A percentile compares a stretch with the other conserved stretches of the same genome.
These are phyloP conservation scores for Andrena dorsata DNA, from an alignment of 2,888 invertebrate genomes.

Conservation along the genomic window DNA sequence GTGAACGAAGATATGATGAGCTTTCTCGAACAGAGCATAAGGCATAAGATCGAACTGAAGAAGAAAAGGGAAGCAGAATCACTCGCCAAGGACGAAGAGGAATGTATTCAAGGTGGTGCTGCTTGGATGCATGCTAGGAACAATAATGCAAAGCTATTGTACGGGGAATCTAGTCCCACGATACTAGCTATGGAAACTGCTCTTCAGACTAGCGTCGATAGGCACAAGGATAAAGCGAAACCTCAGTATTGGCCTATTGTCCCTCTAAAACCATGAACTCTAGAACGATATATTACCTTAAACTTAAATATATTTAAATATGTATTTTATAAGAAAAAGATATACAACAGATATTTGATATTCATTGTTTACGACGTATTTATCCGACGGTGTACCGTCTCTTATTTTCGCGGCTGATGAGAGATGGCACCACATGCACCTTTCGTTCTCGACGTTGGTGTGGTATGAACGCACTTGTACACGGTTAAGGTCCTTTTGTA, in stretches of 20 bases:
- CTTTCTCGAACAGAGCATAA: constrained; percentile 88
- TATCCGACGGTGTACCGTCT: not conserved
- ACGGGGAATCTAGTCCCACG: constrained; percentile 88
- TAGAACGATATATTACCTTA: not conserved
- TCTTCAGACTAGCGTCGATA: constrained; percentile 88
- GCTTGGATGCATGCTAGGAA: constrained; percentile 81
- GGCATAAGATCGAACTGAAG: constrained; percentile 85
- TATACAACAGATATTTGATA: not conserved
- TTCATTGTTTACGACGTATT: not conserved
- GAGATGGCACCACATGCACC: constrained; percentile 31
- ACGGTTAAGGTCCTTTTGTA: too few relatives aligned
- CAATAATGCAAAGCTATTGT: constrained; percentile 86
- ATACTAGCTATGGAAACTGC: constrained; percentile 91
- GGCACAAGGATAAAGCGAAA: constrained; percentile 87
- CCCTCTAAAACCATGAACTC: constrained; percentile 86
- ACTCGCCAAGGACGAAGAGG: constrained; percentile 37
- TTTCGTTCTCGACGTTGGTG: not conserved
- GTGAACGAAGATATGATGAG: constrained; percentile 88
- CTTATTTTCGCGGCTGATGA: not conserved
- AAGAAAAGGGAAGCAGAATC: constrained; percentile 71
- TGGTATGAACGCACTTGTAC: too few relatives aligned
- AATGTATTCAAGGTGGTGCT: constrained; percentile 66
- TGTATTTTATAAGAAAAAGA: constrained; percentile 19
- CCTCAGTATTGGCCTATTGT: constrained; percentile 91
- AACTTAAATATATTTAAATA: constrained; percentile 13